These are phyloP conservation scores for Buphagus erythrorhynchus DNA, from an alignment of 2,797 vertebrate genomes.

Conservation along the genomic window DNA sequence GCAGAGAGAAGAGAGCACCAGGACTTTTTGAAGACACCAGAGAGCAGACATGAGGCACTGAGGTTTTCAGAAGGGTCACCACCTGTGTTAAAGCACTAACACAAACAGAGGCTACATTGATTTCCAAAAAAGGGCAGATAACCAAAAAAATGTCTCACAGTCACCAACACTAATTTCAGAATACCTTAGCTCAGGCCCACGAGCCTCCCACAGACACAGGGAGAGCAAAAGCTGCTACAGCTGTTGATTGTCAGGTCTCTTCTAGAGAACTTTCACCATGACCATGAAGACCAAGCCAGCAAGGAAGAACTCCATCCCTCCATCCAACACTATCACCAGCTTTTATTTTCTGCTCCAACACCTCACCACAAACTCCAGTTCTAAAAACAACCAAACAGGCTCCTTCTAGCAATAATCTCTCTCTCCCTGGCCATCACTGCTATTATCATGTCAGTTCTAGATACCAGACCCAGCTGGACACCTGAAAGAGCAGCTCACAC, in stretches of 20 bases:
- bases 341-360: background rate
- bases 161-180: background rate
- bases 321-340: too few relatives aligned
- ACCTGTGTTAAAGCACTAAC: background rate
- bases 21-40: background rate
- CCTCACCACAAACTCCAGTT: background rate
- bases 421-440: background rate
- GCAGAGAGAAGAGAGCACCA: background rate
- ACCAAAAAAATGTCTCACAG: background rate
- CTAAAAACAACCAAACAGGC: background rate
- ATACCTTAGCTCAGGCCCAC: background rate
- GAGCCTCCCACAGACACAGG: background rate
- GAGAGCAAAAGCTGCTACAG: background rate
- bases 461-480: background rate
- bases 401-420: background rate
- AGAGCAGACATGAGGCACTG: background rate
- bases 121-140: background rate
- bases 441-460: rapidly evolving
- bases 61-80: background rate
- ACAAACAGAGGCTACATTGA: background rate
- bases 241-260: rapidly evolving
- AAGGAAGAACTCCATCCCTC: background rate
- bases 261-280: background rate
- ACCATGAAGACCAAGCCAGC: background rate
- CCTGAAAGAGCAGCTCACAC: background rate